A percentile compares a stretch with the other conserved stretches of the same genome.
Evolutionary conservation across 2,888 invertebrate genomes (phyloP).

Genomic region (Agonum fuliginosum): DNA sequence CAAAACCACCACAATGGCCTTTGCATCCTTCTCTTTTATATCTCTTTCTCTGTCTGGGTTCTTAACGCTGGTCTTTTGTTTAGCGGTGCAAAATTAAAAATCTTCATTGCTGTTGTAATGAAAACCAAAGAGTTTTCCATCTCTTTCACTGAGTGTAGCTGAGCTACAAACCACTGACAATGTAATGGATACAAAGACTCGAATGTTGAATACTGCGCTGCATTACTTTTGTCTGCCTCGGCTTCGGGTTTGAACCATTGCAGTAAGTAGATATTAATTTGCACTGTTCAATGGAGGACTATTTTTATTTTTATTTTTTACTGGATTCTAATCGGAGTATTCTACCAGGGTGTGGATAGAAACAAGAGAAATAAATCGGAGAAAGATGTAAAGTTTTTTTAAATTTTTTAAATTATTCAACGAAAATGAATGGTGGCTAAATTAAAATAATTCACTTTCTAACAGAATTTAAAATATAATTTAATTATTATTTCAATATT

Average conservation of each 20-base stretch:
- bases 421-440: too few relatives aligned
- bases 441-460: too few relatives aligned
- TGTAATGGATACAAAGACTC: not conserved
- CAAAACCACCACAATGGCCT: constrained; percentile 3
- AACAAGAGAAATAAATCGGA: too few relatives aligned
- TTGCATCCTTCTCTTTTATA: constrained; percentile 18
- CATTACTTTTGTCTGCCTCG: constrained; percentile 12
- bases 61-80: constrained; percentile 49
- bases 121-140: constrained; percentile 57
- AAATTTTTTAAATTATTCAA: too few relatives aligned
- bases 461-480: too few relatives aligned
- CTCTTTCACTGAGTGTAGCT: too few relatives aligned
- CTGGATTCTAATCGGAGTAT: not conserved
- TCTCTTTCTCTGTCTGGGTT: constrained; percentile 5
- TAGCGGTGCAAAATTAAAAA: constrained; percentile 65
- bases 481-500: too few relatives aligned
- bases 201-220: not conserved
- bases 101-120: constrained; percentile 64
- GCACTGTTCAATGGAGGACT: constrained; percentile 2
- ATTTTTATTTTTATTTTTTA: not conserved
- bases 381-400: too few relatives aligned
- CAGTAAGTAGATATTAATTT: constrained; percentile 30
- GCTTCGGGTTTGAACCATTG: constrained; percentile 11
- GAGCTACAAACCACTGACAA: constrained; percentile 1
- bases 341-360: not conserved